Percentiles rank a stretch among this genome's conserved stretches.
Conservation (phyloP, 2,888 invertebrate genomes). For the Notodonta dromedarius region DNA sequence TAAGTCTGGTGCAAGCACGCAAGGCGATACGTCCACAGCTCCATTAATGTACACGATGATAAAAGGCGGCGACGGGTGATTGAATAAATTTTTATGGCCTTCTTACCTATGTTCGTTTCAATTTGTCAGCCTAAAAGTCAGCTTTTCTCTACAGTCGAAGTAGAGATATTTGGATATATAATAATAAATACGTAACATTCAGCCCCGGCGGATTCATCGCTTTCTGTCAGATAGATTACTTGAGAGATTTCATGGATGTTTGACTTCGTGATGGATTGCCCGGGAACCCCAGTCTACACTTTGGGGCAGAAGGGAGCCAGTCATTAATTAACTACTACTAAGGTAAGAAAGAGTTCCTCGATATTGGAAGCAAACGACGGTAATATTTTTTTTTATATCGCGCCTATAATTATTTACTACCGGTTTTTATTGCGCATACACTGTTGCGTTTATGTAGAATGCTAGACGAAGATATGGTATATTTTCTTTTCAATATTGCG, state of each 20-base stretch:
- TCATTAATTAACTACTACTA: conserved; percentile 43
- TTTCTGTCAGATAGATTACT: conserved; percentile 47
- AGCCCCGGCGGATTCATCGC: conserved; percentile 23
- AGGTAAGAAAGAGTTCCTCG: conserved; percentile 22
- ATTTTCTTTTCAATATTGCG: too few relatives aligned
- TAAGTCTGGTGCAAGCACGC: conserved; percentile 67
- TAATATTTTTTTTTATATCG: conserved; percentile 14
- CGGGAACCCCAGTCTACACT: conserved; percentile 26
- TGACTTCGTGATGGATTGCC: conserved; percentile 60
- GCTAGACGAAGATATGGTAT: too few relatives aligned
- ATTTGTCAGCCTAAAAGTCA: neutral
- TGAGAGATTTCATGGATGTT: conserved; percentile 59
- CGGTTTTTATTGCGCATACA: conserved; percentile 20
- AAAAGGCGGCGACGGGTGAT: conserved; percentile 50
- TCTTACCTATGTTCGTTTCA: conserved; percentile 13
- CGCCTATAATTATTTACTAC: conserved; percentile 9
- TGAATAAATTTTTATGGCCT: conserved; percentile 46
- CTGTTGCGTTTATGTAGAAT: too few relatives aligned
- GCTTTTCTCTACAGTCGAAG: neutral
- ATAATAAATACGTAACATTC: conserved; percentile 9
- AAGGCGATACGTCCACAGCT: conserved; percentile 62
- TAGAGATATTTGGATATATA: neutral
- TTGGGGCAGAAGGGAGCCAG: conserved; percentile 32
- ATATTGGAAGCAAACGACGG: conserved; percentile 16
- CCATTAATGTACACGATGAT: conserved; percentile 56